phyloP scores from a whole-genome alignment of 2,113 vertebrate genomes.

The Etia nguti region DNA sequence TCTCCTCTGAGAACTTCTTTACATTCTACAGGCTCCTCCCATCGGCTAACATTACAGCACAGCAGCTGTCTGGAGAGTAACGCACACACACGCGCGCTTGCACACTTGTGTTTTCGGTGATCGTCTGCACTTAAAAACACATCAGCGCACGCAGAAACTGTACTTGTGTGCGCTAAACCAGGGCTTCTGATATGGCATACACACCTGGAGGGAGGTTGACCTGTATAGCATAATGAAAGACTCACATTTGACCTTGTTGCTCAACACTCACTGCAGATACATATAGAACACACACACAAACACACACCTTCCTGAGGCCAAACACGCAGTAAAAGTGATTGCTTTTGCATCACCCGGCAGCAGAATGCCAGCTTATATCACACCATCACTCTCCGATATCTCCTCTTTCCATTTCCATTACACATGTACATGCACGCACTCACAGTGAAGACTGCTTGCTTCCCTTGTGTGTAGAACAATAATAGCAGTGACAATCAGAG shows the following conservation, averaged over 20 bases:
- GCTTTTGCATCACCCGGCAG: background rate
- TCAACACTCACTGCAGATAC: background rate
- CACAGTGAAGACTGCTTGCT: background rate
- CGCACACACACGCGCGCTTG: background rate
- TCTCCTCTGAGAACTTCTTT: conserved; percentile 52
- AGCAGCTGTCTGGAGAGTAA: conserved; percentile 45
- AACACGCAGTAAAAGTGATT: background rate
- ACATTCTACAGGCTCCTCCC: conserved; percentile 39
- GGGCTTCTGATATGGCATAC: background rate
- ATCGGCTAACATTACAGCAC: conserved; percentile 37
- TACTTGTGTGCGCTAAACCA: background rate
- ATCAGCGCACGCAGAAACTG: background rate
- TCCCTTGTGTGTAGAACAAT: conserved; percentile 19
- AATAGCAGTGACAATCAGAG: conserved; percentile 34
- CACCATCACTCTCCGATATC: background rate
- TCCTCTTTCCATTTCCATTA: background rate
- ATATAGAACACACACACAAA: background rate
- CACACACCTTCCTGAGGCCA: conserved; percentile 7
- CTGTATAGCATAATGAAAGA: conserved; percentile 10
- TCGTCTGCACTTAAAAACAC: conserved; percentile 1
- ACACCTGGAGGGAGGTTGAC: conserved; percentile 5
- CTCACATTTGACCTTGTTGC: conserved; percentile 32
- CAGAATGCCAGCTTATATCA: background rate
- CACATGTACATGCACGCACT: background rate
- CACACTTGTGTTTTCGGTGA: background rate